phyloP scores from a whole-genome alignment of 2,113 vertebrate genomes.

The Bubo scandiacus region DNA sequence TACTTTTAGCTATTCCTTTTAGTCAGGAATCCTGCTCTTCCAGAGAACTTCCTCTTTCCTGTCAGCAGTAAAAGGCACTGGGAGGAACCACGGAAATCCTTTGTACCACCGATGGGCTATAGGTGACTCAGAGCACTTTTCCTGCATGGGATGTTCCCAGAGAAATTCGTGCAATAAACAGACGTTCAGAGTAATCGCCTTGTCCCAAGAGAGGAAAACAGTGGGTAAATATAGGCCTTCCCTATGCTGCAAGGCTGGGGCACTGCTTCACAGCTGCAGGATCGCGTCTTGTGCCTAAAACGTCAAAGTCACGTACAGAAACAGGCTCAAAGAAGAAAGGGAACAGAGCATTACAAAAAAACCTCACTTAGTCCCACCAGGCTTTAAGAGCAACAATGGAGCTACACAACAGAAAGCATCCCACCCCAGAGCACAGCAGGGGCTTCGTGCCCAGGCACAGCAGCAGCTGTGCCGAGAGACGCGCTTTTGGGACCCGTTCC shows the following conservation, averaged over 20 bases:
- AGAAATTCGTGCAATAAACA: background rate
- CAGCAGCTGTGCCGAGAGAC: accelerated
- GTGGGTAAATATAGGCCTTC: background rate
- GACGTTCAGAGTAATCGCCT: background rate
- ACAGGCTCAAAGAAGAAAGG: background rate
- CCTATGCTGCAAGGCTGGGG: background rate
- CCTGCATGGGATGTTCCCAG: background rate
- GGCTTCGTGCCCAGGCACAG: background rate
- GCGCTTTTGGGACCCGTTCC: background rate
- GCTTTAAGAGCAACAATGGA: background rate
- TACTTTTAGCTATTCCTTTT: background rate
- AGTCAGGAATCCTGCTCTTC: background rate
- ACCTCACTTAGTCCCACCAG: background rate
- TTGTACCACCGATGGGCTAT: background rate
- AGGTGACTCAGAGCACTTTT: constrained; percentile 17
- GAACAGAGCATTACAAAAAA: background rate
- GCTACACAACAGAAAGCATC: background rate
- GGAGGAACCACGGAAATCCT: background rate
- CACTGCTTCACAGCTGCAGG: background rate
- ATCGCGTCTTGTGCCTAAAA: background rate
- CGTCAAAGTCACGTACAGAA: background rate
- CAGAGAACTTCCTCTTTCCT: background rate
- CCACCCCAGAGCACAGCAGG: background rate
- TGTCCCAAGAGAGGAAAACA: background rate
- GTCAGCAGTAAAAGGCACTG: background rate